phyloP scores from a whole-genome alignment of 2,888 invertebrate genomes.

The Drosophila rubida region DNA sequence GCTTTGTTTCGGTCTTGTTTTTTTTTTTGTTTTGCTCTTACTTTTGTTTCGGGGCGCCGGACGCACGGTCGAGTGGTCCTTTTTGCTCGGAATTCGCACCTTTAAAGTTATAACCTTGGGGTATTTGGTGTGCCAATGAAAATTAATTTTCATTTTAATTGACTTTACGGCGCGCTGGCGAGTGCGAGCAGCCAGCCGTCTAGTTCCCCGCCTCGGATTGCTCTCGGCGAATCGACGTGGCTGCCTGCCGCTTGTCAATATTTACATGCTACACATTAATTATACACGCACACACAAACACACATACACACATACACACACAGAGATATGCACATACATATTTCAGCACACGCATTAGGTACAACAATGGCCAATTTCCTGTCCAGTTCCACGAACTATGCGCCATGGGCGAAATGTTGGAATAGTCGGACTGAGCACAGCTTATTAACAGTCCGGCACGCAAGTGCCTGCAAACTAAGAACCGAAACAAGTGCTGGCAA shows the following conservation, averaged over 20 bases:
- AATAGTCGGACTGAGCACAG: slow-evolving; percentile 60
- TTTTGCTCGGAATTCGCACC: slow-evolving; percentile 50
- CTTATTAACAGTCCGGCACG: slow-evolving; percentile 73
- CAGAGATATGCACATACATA: slow-evolving; percentile 35
- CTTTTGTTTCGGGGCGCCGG: slow-evolving; percentile 34
- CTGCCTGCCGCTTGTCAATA: slow-evolving; percentile 66
- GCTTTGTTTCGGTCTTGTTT: background rate
- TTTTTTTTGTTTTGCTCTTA: slow-evolving; percentile 5
- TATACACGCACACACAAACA: slow-evolving; percentile 35
- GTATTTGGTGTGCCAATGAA: slow-evolving; percentile 48
- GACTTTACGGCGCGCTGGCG: slow-evolving; percentile 49
- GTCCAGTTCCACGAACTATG: slow-evolving; percentile 48
- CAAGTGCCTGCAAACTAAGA: slow-evolving; percentile 43
- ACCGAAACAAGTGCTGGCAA: slow-evolving; percentile 58
- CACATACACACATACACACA: background rate
- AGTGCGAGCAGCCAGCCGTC: background rate
- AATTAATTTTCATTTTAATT: slow-evolving; percentile 77
- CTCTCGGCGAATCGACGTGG: slow-evolving; percentile 8
- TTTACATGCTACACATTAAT: slow-evolving; percentile 77
- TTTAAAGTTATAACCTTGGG: slow-evolving; percentile 37
- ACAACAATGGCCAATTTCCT: slow-evolving; percentile 79
- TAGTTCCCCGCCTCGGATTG: background rate
- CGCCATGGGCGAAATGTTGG: slow-evolving; percentile 34
- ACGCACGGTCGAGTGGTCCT: slow-evolving; percentile 10
- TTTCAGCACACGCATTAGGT: slow-evolving; percentile 67